Conservation (phyloP, 2,888 invertebrate species). For the Chrysomela aeneicollis region DNA sequence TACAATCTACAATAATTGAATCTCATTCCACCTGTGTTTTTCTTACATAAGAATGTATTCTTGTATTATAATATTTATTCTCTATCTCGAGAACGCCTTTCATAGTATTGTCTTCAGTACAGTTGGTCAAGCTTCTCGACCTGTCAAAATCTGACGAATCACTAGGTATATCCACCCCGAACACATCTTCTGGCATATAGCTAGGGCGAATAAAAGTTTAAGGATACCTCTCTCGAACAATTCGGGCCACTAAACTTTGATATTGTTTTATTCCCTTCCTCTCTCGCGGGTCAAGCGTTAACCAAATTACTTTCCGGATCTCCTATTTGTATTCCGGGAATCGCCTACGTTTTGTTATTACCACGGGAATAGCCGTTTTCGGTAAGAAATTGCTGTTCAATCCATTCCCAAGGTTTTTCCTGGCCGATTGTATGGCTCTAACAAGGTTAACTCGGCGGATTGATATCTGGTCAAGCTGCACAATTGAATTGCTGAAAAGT, state of each 20-base stretch:
- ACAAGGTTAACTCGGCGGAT: conserved; percentile 22
- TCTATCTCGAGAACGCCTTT: no score
- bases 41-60: no score
- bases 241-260: conserved; percentile 61
- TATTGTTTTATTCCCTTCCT: conserved; percentile 62
- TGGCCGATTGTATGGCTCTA: conserved; percentile 19
- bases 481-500: conserved; percentile 2
- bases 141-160: conserved; percentile 28
- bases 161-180: conserved; percentile 17
- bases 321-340: conserved; percentile 61
- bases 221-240: conserved; percentile 48
- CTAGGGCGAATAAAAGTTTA: conserved; percentile 51
- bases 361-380: conserved; percentile 54
- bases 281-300: conserved; percentile 60
- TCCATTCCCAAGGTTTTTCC: conserved; percentile 36
- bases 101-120: no score
- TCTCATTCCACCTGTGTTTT: no score
- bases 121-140: no score
- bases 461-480: neutral
- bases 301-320: conserved; percentile 59
- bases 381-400: conserved; percentile 50
- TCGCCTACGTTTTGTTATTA: conserved; percentile 58
- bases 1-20: no score
- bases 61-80: no score
- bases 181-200: conserved; percentile 8